Evolutionary conservation across 2,113 vertebrate species (phyloP).

Genomic region (Cynocephalus volans): DNA sequence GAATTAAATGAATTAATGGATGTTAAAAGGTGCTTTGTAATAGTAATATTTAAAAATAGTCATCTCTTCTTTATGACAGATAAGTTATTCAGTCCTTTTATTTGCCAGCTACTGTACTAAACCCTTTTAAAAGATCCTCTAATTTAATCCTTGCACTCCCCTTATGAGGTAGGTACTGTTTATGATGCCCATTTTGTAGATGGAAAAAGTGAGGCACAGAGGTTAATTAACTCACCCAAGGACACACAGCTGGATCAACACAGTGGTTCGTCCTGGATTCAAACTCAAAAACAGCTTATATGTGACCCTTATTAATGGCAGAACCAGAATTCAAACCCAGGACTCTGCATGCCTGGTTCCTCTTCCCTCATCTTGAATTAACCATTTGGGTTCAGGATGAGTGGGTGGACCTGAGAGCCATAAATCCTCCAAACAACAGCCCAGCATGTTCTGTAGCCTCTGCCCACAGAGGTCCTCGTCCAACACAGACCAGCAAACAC

Average conservation of each 20-base stretch:
- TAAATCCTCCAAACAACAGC: neutral
- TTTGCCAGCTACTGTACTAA: neutral
- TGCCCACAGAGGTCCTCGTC: neutral
- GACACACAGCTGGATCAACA: neutral
- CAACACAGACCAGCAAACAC: neutral
- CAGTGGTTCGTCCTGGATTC: neutral
- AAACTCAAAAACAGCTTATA: neutral
- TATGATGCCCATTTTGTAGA: neutral
- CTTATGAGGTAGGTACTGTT: neutral
- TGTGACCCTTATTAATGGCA: neutral
- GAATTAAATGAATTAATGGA: neutral
- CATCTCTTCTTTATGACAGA: neutral
- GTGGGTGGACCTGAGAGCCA: neutral
- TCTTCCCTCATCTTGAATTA: neutral
- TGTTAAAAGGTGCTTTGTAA: neutral
- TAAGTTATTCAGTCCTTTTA: conserved; percentile 9
- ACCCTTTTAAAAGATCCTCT: neutral
- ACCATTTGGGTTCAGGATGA: neutral
- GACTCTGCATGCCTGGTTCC: neutral
- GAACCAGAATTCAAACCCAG: neutral
- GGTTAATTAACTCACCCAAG: neutral
- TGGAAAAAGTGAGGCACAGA: neutral
- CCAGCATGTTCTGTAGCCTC: neutral
- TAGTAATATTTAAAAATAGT: neutral
- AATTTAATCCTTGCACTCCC: neutral